These are phyloP conservation scores for Cenopis cana DNA, from an alignment of 2,888 invertebrate species.

Conservation along the genomic window DNA sequence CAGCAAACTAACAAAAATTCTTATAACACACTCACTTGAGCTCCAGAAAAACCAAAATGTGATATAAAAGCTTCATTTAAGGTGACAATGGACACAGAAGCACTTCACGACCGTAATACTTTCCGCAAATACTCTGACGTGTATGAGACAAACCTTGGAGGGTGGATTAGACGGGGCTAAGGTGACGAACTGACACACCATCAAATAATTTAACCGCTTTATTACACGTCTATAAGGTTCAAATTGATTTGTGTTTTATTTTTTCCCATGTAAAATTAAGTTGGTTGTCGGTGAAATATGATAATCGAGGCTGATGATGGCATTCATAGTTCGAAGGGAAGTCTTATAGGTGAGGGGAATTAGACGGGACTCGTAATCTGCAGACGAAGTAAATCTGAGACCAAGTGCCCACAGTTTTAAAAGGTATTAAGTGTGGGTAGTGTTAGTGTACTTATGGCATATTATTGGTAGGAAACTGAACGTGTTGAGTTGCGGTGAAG, in stretches of 20 bases:
- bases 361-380: constrained; percentile 62
- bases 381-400: constrained; percentile 37
- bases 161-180: constrained; percentile 67
- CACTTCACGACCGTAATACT: constrained; percentile 66
- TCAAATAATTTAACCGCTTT: constrained; percentile 43
- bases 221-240: constrained; percentile 39
- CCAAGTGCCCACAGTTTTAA: neutral
- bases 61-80: constrained; percentile 26
- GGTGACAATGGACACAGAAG: constrained; percentile 52
- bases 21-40: neutral
- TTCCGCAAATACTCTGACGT: constrained; percentile 75
- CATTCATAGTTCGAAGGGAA: constrained; percentile 78
- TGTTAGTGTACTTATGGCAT: neutral
- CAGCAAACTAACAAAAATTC: neutral
- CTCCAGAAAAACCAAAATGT: constrained; percentile 1
- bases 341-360: constrained; percentile 68
- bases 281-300: constrained; percentile 71
- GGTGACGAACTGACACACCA: constrained; percentile 65
- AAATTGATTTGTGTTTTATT: constrained; percentile 28
- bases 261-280: constrained; percentile 9
- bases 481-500: constrained; percentile 25
- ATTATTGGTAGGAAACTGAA: neutral
- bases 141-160: constrained; percentile 71
- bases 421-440: neutral
- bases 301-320: constrained; percentile 81